phyloP scores from a whole-genome alignment of 2,888 invertebrate genomes.

The Phorcus lineatus region DNA sequence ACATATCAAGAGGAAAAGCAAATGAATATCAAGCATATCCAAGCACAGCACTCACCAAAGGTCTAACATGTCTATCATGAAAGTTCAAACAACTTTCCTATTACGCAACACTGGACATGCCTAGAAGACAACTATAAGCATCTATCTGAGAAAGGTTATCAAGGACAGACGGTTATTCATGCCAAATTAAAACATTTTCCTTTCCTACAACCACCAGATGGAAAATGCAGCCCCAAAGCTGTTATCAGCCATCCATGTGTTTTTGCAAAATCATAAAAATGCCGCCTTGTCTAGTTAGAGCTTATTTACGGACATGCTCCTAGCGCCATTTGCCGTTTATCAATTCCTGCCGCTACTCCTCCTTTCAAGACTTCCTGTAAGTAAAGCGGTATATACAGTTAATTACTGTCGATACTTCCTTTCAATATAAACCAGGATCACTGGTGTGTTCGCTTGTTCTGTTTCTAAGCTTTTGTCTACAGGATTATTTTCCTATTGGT shows the following conservation, averaged over 20 bases:
- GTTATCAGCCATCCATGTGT: slow-evolving; percentile 13
- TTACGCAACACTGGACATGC: no score
- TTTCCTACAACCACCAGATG: neutral
- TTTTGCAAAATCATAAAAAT: slow-evolving; percentile 23
- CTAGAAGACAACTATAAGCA: no score
- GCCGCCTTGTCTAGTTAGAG: slow-evolving; percentile 19
- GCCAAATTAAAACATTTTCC: neutral
- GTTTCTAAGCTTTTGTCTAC: no score
- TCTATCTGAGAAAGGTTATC: neutral
- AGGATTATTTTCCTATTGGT: no score
- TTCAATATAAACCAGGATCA: neutral
- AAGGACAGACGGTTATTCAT: neutral
- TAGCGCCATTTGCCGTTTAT: slow-evolving; percentile 15
- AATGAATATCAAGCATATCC: no score
- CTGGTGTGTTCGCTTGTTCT: neutral
- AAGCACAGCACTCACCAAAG: no score
- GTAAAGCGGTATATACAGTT: neutral
- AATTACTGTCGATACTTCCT: slow-evolving; percentile 16
- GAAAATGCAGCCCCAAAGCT: neutral
- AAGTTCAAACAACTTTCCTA: no score
- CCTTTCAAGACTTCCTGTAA: slow-evolving; percentile 7
- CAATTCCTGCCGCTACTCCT: slow-evolving; percentile 3
- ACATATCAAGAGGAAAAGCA: no score
- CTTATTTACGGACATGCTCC: slow-evolving; percentile 22
- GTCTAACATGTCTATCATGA: no score